Evolutionary conservation across 2,797 vertebrate species (phyloP).

Genomic region (Apogon talboti): DNA sequence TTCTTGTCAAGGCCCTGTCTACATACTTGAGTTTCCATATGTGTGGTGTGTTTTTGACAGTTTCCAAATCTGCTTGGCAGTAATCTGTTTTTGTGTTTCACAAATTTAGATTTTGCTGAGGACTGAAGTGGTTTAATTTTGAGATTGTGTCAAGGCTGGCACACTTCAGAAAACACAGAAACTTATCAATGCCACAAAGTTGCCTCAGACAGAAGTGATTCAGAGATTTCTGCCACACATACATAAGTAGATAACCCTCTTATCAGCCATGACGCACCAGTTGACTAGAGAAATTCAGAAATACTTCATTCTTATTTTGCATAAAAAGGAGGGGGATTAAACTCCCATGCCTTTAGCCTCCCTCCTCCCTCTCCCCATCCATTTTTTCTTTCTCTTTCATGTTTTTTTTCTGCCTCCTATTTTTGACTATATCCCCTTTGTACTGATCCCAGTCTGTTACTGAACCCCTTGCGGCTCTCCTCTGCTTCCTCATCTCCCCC

Average conservation of each 20-base stretch:
- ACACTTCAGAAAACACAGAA: slow-evolving; percentile 1
- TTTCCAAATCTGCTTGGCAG: slow-evolving; percentile 42
- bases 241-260: slow-evolving; percentile 64
- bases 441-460: slow-evolving; percentile 37
- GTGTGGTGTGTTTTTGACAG: slow-evolving; percentile 25
- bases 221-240: slow-evolving; percentile 15
- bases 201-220: slow-evolving; percentile 35
- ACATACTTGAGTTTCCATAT: slow-evolving; percentile 3
- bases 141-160: slow-evolving; percentile 4
- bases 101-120: slow-evolving; percentile 12
- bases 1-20: slow-evolving; percentile 4
- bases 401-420: slow-evolving; percentile 49
- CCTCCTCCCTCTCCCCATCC: slow-evolving; percentile 8
- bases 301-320: slow-evolving; percentile 58
- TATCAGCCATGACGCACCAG: slow-evolving; percentile 62
- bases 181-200: slow-evolving; percentile 23
- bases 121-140: slow-evolving; percentile 5
- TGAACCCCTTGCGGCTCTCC: slow-evolving; percentile 15
- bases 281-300: slow-evolving; percentile 65
- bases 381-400: slow-evolving; percentile 15
- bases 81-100: slow-evolving; percentile 36
- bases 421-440: slow-evolving; percentile 61
- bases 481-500: slow-evolving; percentile 13
- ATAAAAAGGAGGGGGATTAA: slow-evolving; percentile 61
- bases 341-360: slow-evolving; percentile 42